A percentile compares a stretch with the other conserved stretches of the same genome.
Evolutionary conservation across 2,888 invertebrate genomes (phyloP).

Genomic region (Eustalomyia histrio): DNA sequence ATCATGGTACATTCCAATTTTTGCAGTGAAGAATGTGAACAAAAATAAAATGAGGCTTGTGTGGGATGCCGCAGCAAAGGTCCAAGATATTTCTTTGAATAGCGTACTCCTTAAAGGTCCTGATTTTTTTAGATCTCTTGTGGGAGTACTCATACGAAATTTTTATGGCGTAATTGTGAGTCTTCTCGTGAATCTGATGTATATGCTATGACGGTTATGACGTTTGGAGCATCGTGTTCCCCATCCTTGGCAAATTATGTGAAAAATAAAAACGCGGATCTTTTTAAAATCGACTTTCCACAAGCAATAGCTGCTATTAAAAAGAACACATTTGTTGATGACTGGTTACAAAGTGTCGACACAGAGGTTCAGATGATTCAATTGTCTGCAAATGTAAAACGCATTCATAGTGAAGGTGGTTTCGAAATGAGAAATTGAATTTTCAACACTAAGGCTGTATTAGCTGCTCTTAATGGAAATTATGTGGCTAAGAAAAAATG

Average conservation of each 20-base stretch:
- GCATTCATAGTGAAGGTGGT: constrained; percentile 48
- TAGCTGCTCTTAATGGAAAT: constrained; percentile 7
- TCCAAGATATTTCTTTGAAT: too few relatives aligned
- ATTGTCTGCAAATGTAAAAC: constrained; percentile 31
- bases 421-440: constrained; percentile 58
- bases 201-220: constrained; percentile 62
- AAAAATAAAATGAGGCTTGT: constrained; percentile 70
- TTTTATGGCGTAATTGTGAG: constrained; percentile 56
- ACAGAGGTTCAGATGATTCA: constrained; percentile 44
- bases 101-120: constrained; percentile 72
- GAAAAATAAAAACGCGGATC: constrained; percentile 55
- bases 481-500: not conserved
- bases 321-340: constrained; percentile 54
- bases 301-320: not conserved
- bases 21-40: constrained; percentile 69
- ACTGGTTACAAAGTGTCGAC: constrained; percentile 56
- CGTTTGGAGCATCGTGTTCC: constrained; percentile 56
- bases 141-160: constrained; percentile 71
- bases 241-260: constrained; percentile 49
- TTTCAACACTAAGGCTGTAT: constrained; percentile 40
- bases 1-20: constrained; percentile 71
- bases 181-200: constrained; percentile 42
- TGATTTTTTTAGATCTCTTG: constrained; percentile 71
- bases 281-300: constrained; percentile 35
- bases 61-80: too few relatives aligned